These are phyloP conservation scores for Meles meles DNA, from an alignment of 2,113 vertebrate species.

Conservation along the genomic window DNA sequence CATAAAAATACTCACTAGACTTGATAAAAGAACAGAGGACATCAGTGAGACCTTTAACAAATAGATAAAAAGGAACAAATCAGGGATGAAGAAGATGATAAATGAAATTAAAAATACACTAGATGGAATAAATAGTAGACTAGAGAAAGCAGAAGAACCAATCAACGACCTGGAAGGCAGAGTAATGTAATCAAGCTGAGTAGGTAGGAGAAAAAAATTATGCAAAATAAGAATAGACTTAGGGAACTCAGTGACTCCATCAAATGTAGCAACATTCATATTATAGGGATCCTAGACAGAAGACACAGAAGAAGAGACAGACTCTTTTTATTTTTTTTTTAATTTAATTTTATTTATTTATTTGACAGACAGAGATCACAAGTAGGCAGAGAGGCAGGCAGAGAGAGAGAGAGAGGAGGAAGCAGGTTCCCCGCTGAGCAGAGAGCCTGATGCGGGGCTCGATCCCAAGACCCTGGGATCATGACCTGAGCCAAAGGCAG, in stretches of 20 bases:
- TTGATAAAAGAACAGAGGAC: neutral
- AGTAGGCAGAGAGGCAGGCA: too few species aligned
- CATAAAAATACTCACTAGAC: neutral
- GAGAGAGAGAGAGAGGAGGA: too few species aligned
- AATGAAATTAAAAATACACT: neutral
- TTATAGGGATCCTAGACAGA: neutral
- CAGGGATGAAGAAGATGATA: neutral
- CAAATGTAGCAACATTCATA: neutral
- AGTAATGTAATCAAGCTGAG: neutral
- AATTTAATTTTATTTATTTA: too few species aligned
- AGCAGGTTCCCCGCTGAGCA: too few species aligned
- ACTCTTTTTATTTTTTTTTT: too few species aligned
- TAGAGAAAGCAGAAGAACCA: neutral
- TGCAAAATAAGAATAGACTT: neutral
- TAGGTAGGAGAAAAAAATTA: neutral
- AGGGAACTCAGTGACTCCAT: neutral
- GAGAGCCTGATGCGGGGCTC: too few species aligned
- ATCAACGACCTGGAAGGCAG: neutral
- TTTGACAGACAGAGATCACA: too few species aligned
- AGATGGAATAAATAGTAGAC: neutral
- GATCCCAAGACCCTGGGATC: too few species aligned
- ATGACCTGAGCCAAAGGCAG: too few species aligned
- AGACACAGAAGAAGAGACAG: neutral
- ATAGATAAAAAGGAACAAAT: neutral
- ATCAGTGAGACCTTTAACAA: neutral